phyloP scores from a whole-genome alignment of 1,140 invertebrate species.

The Musca domestica region DNA sequence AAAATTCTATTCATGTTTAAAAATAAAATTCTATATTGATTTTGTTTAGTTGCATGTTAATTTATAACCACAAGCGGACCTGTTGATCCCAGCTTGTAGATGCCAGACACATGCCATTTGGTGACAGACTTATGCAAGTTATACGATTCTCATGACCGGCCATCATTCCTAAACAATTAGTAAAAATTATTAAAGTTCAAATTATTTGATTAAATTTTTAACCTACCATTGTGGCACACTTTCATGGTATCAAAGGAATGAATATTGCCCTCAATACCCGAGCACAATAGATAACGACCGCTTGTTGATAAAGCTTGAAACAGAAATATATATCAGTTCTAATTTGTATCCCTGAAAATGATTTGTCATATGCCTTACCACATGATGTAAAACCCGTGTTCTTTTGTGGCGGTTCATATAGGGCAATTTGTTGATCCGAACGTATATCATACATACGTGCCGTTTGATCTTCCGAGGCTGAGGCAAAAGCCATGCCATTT shows the following conservation, averaged over 20 bases:
- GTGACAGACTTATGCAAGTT: conserved; percentile 77
- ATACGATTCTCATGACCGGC: conserved; percentile 83
- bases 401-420: conserved; percentile 71
- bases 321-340: conserved; percentile 37
- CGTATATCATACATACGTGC: conserved; percentile 84
- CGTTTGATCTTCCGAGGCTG: conserved; percentile 87
- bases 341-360: conserved; percentile 10
- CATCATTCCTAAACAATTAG: conserved; percentile 68
- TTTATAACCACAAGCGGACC: conserved; percentile 82
- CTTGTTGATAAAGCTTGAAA: conserved; percentile 68
- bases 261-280: conserved; percentile 81
- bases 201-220: background rate
- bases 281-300: conserved; percentile 79
- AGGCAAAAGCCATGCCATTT: conserved; percentile 75
- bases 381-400: conserved; percentile 81
- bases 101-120: conserved; percentile 78
- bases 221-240: conserved; percentile 72
- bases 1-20: background rate
- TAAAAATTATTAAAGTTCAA: conserved; percentile 10
- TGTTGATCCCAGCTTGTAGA: conserved; percentile 87
- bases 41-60: too few relatives aligned
- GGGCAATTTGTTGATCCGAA: conserved; percentile 79
- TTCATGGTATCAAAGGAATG: conserved; percentile 88
- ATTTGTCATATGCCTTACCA: conserved; percentile 55
- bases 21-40: too few relatives aligned